These are phyloP conservation scores for Troglohyphantes excavatus DNA, from an alignment of 2,888 invertebrate species.

Conservation along the genomic window DNA sequence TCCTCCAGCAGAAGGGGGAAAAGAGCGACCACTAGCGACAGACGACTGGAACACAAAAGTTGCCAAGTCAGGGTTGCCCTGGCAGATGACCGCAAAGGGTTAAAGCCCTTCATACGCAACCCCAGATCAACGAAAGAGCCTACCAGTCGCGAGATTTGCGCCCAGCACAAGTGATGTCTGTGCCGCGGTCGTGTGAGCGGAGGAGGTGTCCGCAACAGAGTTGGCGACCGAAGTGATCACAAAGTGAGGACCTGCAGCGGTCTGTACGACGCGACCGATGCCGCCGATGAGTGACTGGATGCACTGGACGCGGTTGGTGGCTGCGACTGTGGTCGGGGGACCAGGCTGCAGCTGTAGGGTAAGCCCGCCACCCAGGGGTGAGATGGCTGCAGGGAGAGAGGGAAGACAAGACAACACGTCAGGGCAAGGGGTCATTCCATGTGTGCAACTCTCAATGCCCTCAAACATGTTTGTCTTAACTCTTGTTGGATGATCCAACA, in stretches of 20 bases:
- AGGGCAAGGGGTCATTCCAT: slow-evolving; percentile 3
- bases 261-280: slow-evolving; percentile 85
- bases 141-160: slow-evolving; percentile 67
- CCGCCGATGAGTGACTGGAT: slow-evolving; percentile 69
- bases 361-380: slow-evolving; percentile 64
- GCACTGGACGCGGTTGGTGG: slow-evolving; percentile 80
- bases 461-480: no score
- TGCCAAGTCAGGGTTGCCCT: no score
- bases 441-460: neutral
- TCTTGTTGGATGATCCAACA: no score
- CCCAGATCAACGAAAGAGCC: neutral
- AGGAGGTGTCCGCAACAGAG: slow-evolving; percentile 13
- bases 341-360: slow-evolving; percentile 56
- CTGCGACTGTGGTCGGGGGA: neutral
- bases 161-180: slow-evolving; percentile 45
- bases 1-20: no score
- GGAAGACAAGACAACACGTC: neutral
- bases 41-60: no score
- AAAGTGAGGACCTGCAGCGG: slow-evolving; percentile 88
- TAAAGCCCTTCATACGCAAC: no score
- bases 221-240: slow-evolving; percentile 85
- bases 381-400: slow-evolving; percentile 20
- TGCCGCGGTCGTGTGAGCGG: neutral
- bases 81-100: no score
- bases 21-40: no score